A percentile compares a stretch with the other conserved stretches of the same genome.
These are phyloP conservation scores for Cactoblastis cactorum DNA, from an alignment of 2,888 invertebrate species.

Conservation along the genomic window DNA sequence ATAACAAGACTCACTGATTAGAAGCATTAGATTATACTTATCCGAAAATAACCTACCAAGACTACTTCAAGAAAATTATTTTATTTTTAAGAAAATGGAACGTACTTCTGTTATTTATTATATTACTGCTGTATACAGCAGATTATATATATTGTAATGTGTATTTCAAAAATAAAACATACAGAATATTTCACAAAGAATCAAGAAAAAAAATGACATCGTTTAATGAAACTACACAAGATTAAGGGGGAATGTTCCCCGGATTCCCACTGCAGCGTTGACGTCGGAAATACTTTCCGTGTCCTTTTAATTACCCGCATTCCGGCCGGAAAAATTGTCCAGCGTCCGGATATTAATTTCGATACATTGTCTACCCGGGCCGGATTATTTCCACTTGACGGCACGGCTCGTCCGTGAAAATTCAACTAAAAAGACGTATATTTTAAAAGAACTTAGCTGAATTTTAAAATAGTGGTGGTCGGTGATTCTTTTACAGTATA, in stretches of 20 bases:
- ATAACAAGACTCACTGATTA: too few relatives aligned
- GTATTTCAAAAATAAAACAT: neutral
- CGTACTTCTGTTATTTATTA: too few relatives aligned
- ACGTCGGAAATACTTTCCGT: slow-evolving; percentile 49
- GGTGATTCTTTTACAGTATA: neutral
- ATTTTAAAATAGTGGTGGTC: slow-evolving; percentile 16
- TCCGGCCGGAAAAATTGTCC: slow-evolving; percentile 74
- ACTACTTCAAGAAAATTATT: too few relatives aligned
- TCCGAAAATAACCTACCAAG: too few relatives aligned
- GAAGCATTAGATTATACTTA: too few relatives aligned
- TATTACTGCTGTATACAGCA: too few relatives aligned
- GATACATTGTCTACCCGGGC: slow-evolving; percentile 75
- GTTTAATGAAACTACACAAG: slow-evolving; percentile 6
- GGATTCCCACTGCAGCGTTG: slow-evolving; percentile 7
- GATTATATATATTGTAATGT: too few relatives aligned
- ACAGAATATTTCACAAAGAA: neutral
- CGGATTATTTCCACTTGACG: slow-evolving; percentile 58
- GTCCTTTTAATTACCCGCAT: slow-evolving; percentile 76
- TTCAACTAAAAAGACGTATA: neutral
- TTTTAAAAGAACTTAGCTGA: neutral
- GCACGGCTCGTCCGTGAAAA: slow-evolving; percentile 15
- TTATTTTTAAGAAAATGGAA: too few relatives aligned
- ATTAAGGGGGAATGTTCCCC: slow-evolving; percentile 4
- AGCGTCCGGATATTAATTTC: slow-evolving; percentile 73
- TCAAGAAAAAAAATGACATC: neutral